Base-by-base conservation (phyloP, 2,888 invertebrate genomes). In the Hirtodrosophila alboralis region DNA sequence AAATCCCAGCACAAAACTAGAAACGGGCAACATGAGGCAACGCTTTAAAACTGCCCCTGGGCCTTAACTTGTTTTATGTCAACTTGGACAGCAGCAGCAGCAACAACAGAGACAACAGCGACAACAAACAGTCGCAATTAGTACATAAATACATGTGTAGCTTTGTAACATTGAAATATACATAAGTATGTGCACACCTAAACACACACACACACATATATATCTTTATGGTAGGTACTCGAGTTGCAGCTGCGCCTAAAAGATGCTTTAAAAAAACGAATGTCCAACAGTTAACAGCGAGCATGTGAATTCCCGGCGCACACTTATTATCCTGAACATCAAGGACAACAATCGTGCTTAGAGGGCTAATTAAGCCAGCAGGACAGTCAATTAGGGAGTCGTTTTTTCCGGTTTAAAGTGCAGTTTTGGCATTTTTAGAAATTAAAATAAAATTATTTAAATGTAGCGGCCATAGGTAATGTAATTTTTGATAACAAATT, bases 191-290 rank as follows among this genome's bases (percentile, higher is more conserved):
- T 53, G 58, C 41, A 49, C 21, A 49, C 48, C 30, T 26, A 23
- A 26, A 30, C 38, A 30, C 8, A 34, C 8, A 40, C 13, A 14
- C 8, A 16, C 40, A 21, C 37, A 10, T 9, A 31, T 8, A 47
- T 9, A 47, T 40, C 13, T 6, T 1, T 6, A 23, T 23, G n/a
- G n/a, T n/a, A 23, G 8, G 76, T 33, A 70, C 84, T 79, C 58
- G 73, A 73, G 77, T 38, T 84, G 84, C 81, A 84, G 71, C 77
- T 84, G 81, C 60, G 77, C 69, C 80, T 70, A 71, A 84, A 71
- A 80, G 71, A 80, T 70, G 65, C 74, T 68, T 75, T 67, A 64
- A 78, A 73, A 64, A 64, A 40, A 51, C n/a, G 31, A 34, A 52
- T 48, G 67, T 45, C 68, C 27, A 47, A 47, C 23, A 43, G 44